phyloP scores from a whole-genome alignment of 2,888 invertebrate species.

The Cephus pygmeus region DNA sequence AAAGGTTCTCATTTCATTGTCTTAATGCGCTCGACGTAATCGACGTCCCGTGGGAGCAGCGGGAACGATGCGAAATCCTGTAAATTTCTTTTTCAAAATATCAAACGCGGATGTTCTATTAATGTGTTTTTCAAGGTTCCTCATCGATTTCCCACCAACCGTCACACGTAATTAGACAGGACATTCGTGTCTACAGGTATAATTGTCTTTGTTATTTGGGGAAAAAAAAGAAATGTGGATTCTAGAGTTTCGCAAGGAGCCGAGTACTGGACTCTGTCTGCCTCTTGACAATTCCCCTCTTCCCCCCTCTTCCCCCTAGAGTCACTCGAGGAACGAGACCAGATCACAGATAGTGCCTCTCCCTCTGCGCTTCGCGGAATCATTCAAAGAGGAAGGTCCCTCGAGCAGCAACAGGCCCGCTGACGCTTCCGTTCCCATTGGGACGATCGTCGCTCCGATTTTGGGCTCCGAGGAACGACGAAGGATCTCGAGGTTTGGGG shows the following conservation, averaged over 20 bases:
- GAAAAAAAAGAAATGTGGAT: not conserved
- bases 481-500: not conserved
- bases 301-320: not conserved
- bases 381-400: not conserved
- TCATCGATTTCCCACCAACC: not conserved
- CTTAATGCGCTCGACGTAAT: not conserved
- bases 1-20: not conserved
- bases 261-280: not conserved
- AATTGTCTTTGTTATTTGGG: not conserved
- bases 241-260: not conserved
- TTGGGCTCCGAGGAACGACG: not conserved
- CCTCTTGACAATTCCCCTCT: not conserved
- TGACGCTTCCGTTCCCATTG: not conserved
- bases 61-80: not conserved
- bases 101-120: not conserved
- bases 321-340: not conserved
- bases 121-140: not conserved
- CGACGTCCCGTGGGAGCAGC: not conserved
- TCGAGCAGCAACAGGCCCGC: not conserved
- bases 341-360: not conserved
- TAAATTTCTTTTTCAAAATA: not conserved
- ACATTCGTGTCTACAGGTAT: not conserved
- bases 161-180: not conserved
- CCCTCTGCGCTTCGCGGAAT: not conserved
- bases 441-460: not conserved